A percentile compares a stretch with the other conserved stretches of the same genome.
phyloP scores from a whole-genome alignment of 1,140 invertebrate species.

The Phymorhynchus buccinoides region DNA sequence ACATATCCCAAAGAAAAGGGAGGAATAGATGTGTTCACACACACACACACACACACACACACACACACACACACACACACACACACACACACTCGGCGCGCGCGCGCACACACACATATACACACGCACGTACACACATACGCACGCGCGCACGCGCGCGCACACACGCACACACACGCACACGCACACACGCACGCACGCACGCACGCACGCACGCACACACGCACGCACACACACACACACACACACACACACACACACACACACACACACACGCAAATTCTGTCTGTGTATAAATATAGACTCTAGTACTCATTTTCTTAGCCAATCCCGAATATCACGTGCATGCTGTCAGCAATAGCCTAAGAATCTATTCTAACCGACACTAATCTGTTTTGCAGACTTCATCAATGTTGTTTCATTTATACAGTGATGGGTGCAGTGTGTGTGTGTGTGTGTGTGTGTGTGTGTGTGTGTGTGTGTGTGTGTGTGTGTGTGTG shows the following conservation, averaged over 20 bases:
- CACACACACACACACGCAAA: background rate
- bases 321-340: no score
- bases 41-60: background rate
- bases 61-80: background rate
- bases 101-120: background rate
- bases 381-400: no score
- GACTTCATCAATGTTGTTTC: no score
- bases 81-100: background rate
- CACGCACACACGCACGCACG: background rate
- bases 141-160: background rate
- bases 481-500: no score
- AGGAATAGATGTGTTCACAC: background rate
- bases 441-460: no score
- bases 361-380: no score
- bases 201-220: background rate
- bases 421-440: no score
- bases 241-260: constrained; percentile 18
- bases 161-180: constrained; percentile 17
- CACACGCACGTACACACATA: background rate
- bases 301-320: no score
- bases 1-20: no score
- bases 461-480: no score
- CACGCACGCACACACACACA: constrained; percentile 11
- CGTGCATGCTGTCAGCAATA: no score
- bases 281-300: no score